Evolutionary conservation across 2,113 vertebrate species (phyloP).

Genomic region (Carassius carassius): DNA sequence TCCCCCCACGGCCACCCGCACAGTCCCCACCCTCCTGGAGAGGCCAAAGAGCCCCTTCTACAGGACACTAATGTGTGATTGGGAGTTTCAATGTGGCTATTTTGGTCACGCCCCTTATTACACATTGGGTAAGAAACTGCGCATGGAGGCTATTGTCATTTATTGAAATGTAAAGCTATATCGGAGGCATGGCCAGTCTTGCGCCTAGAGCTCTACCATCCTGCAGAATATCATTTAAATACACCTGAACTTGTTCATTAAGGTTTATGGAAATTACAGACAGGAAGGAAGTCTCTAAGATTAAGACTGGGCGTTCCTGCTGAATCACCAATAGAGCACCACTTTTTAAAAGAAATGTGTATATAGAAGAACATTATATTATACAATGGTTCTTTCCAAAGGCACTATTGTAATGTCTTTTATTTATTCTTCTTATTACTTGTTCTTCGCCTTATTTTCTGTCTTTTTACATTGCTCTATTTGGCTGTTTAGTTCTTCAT

Average conservation of each 20-base stretch:
- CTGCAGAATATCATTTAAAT: neutral
- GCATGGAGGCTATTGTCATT: conserved; percentile 25
- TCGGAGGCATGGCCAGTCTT: neutral
- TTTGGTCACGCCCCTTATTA: conserved; percentile 48
- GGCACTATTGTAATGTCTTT: conserved; percentile 59
- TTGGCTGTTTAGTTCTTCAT: conserved; percentile 33
- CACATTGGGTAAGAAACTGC: conserved; percentile 41
- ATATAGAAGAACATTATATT: conserved; percentile 57
- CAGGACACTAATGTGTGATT: conserved; percentile 89
- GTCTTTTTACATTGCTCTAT: neutral
- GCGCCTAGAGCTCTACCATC: neutral
- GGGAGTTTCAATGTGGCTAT: neutral
- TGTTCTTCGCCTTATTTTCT: neutral
- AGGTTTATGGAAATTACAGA: neutral
- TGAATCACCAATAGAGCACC: conserved; percentile 23
- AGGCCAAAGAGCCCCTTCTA: conserved; percentile 86
- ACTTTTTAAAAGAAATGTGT: conserved; percentile 54
- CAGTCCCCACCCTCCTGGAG: conserved; percentile 80
- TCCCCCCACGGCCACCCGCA: conserved; percentile 81
- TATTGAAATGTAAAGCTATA: conserved; percentile 38
- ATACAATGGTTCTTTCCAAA: conserved; percentile 54
- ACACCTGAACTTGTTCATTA: neutral
- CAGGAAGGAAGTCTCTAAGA: neutral
- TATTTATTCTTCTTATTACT: conserved; percentile 54
- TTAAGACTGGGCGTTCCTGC: neutral